Conservation (phyloP, 2,113 vertebrate genomes). For the Hypomesus transpacificus region DNA sequence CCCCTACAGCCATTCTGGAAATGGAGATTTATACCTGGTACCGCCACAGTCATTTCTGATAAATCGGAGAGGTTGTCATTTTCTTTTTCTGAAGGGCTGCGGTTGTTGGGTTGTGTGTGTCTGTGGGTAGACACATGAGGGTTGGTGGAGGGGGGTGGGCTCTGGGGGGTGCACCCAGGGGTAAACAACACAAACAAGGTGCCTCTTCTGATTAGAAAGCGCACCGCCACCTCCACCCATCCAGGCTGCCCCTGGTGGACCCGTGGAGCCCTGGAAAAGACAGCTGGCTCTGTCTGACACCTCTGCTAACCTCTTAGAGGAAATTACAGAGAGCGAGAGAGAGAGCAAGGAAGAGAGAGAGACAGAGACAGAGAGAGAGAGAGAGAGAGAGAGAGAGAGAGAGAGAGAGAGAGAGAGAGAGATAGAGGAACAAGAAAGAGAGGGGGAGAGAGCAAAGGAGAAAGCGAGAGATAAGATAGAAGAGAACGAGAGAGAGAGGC, state of each 20-base stretch:
- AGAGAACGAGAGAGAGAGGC: too few relatives aligned
- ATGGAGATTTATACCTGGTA: slow-evolving; percentile 53
- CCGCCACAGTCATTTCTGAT: slow-evolving; percentile 45
- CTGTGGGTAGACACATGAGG: slow-evolving; percentile 50
- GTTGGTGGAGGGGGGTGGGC: not conserved
- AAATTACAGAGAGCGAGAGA: not conserved
- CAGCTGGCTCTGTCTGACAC: not conserved
- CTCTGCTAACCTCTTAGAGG: slow-evolving; percentile 30
- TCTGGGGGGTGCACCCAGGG: not conserved
- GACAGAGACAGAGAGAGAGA: too few relatives aligned
- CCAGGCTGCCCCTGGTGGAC: slow-evolving; percentile 13
- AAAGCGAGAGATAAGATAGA: too few relatives aligned
- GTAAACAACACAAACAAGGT: slow-evolving; percentile 26
- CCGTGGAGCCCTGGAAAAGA: slow-evolving; percentile 25
- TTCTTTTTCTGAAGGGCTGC: slow-evolving; percentile 31
- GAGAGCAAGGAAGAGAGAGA: too few relatives aligned
- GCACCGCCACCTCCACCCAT: slow-evolving; percentile 14
- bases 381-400: too few relatives aligned
- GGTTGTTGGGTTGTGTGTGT: slow-evolving; percentile 40
- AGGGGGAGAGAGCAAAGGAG: too few relatives aligned
- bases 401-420: too few relatives aligned
- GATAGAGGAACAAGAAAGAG: too few relatives aligned
- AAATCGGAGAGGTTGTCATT: slow-evolving; percentile 44
- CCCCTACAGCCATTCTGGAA: slow-evolving; percentile 36
- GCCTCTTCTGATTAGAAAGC: slow-evolving; percentile 53